phyloP scores from a whole-genome alignment of 2,888 invertebrate species.

The Chrysolina americana region DNA sequence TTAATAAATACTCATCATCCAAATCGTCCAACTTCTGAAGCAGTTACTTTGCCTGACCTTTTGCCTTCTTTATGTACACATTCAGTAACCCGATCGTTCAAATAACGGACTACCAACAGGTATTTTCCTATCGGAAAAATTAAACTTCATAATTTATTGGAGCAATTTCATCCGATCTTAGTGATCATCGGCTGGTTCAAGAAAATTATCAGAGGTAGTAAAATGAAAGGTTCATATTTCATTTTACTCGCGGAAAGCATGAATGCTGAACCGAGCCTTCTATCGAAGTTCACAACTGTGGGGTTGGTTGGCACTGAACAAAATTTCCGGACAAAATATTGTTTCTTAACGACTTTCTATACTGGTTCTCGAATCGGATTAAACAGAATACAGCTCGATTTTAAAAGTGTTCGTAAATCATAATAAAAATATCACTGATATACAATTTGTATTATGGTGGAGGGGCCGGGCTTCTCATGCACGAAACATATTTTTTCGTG shows the following conservation, averaged over 20 bases:
- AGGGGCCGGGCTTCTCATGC: no score
- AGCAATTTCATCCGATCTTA: slow-evolving; percentile 12
- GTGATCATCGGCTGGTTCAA: background rate
- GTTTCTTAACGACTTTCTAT: no score
- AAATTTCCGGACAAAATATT: no score
- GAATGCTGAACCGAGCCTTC: background rate
- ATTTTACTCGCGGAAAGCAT: background rate
- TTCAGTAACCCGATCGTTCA: slow-evolving; percentile 13
- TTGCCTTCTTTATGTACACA: background rate
- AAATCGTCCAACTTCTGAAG: slow-evolving; percentile 18
- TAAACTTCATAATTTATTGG: slow-evolving; percentile 9
- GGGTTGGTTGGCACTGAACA: no score
- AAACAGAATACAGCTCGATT: no score
- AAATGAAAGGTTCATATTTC: slow-evolving; percentile 21
- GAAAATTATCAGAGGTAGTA: background rate
- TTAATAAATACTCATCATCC: slow-evolving; percentile 28
- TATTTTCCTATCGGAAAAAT: background rate
- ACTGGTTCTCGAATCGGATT: no score
- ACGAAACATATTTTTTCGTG: no score
- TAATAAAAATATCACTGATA: no score
- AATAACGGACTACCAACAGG: slow-evolving; percentile 1
- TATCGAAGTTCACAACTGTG: background rate
- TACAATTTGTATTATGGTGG: no score
- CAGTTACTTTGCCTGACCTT: slow-evolving; percentile 14
- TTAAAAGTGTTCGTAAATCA: no score